Percentiles rank a stretch among this genome's conserved stretches.
phyloP scores from a whole-genome alignment of 30 jellyfish, hydroid and myxozoan species.

The Rhopilema esculentum region DNA sequence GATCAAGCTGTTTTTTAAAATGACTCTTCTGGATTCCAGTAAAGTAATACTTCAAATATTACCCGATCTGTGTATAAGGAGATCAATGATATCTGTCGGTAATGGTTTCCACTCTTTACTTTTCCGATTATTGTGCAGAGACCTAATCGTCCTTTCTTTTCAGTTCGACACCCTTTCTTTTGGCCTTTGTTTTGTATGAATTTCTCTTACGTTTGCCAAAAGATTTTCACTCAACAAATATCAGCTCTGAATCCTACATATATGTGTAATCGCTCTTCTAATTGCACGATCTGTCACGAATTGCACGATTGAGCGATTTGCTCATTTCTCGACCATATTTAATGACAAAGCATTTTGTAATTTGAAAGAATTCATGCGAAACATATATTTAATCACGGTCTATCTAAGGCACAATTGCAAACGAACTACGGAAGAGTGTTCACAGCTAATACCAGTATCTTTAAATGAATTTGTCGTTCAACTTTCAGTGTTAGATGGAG shows the following conservation, averaged over 20 bases:
- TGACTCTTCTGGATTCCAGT: conserved; percentile 44
- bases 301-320: too few relatives aligned
- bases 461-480: too few relatives aligned
- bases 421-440: too few relatives aligned
- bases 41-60: conserved; percentile 49
- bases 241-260: conserved; percentile 16
- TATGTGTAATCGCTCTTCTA: not conserved
- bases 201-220: not conserved
- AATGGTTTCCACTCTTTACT: conserved; percentile 33
- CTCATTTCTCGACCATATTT: not conserved
- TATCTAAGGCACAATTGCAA: too few relatives aligned
- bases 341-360: not conserved
- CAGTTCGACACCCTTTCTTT: not conserved
- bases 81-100: conserved; percentile 27
- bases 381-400: not conserved
- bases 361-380: not conserved
- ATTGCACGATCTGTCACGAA: not conserved
- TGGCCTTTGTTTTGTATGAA: conserved; percentile 30
- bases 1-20: conserved; percentile 38
- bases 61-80: conserved; percentile 32
- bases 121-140: conserved; percentile 5
- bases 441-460: too few relatives aligned
- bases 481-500: too few relatives aligned
- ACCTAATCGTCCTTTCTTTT: conserved; percentile 1
- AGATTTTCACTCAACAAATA: not conserved